Base-by-base conservation (phyloP, 2,888 invertebrate species). In the Hirtodrosophila cameraria region DNA sequence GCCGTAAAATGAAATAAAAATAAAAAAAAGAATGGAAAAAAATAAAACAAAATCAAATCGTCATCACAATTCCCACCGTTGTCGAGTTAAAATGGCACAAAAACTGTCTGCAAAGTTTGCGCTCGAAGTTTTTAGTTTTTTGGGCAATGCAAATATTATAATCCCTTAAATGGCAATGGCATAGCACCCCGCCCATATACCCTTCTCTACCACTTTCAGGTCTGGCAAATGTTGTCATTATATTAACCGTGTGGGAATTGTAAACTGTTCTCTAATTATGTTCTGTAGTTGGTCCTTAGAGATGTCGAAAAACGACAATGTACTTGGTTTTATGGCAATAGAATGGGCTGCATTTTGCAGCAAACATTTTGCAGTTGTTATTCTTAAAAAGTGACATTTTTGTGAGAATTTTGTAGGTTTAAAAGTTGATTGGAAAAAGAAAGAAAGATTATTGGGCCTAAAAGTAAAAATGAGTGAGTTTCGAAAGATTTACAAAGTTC, bases 61-160 rank as follows among this genome's bases (percentile, higher is more conserved):
- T 60, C 58, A 55, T 60, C 52, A 52, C 50, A 52, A 50, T 60
- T 48, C 38, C 31, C 48, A 38, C 39, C 54, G 38, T 65, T 61
- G 45, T 59, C 33, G 60, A 59, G 38, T 50, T 45, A 60, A 72
- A 85, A 75, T 64, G 65, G 58, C 63, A 71, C 67, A 80, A 84
- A 84, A 84, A 77, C 78, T 81, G 82, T 83, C 82, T 83, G 82
- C 66, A 86, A 83, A 83, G 75, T 83, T 84, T 63, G 63, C 65
- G 52, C 54, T 59, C 45, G 42, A 73, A 75, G 68, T 83, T 75
- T 70, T 69, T 57, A 68, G 80, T 68, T 62, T 67, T 48, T 52
- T 50, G 30, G 58, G 50, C 58, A 53, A 58, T 66, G 65, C 75
- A 41, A 64, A 80, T 86, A 82, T 82, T 77, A 86, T 83, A 83